These are phyloP conservation scores for Neoniphon sammara DNA, from an alignment of 2,797 vertebrate genomes.

Conservation along the genomic window DNA sequence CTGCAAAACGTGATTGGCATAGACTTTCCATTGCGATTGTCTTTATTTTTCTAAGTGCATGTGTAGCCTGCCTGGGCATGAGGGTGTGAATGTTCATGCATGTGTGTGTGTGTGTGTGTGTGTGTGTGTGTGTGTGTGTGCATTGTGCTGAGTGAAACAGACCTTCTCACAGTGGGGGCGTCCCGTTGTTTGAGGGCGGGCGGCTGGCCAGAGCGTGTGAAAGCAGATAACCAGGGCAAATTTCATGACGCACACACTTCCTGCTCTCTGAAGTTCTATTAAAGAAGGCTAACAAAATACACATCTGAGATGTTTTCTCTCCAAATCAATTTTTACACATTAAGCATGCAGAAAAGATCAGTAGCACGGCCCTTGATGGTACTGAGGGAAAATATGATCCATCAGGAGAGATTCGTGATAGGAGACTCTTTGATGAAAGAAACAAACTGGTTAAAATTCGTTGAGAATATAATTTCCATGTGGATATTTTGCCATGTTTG, in stretches of 20 bases:
- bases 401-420: slow-evolving; percentile 15
- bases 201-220: slow-evolving; percentile 79
- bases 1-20: neutral
- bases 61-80: slow-evolving; percentile 3
- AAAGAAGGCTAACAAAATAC: slow-evolving; percentile 77
- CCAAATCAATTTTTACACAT: slow-evolving; percentile 79
- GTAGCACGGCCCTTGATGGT: slow-evolving; percentile 43
- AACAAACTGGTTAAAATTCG: neutral
- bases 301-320: slow-evolving; percentile 78
- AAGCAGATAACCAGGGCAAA: slow-evolving; percentile 78
- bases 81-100: slow-evolving; percentile 5
- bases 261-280: slow-evolving; percentile 82
- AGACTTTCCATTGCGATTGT: slow-evolving; percentile 5
- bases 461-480: slow-evolving; percentile 6
- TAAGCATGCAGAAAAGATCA: slow-evolving; percentile 62
- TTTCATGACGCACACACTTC: slow-evolving; percentile 82
- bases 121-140: slow-evolving; percentile 23
- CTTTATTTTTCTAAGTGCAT: neutral
- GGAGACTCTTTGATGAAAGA: slow-evolving; percentile 29
- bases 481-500: neutral
- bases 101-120: neutral
- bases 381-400: slow-evolving; percentile 25
- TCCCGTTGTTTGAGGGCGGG: slow-evolving; percentile 63
- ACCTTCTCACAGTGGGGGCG: slow-evolving; percentile 51
- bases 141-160: slow-evolving; percentile 33